Evolutionary conservation across 2,888 invertebrate species (phyloP).

Genomic region (Syrphus vitripennis): DNA sequence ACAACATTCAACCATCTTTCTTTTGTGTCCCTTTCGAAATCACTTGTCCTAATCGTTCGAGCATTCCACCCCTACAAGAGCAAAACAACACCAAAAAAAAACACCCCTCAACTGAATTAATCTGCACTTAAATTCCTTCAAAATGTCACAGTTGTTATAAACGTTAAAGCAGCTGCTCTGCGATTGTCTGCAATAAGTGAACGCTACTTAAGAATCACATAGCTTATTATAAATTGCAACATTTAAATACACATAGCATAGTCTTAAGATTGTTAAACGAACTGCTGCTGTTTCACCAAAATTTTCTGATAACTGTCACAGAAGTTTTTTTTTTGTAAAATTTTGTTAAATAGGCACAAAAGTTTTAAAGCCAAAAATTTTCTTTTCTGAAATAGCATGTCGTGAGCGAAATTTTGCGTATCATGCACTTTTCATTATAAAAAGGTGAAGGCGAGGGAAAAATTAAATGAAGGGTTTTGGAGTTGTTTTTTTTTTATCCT

Average conservation of each 20-base stretch:
- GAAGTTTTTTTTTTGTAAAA: not conserved
- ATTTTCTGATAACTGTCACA: not conserved
- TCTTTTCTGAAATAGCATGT: not conserved
- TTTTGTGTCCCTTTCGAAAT: not conserved
- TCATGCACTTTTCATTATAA: not conserved
- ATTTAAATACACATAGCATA: not conserved
- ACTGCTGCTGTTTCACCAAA: not conserved
- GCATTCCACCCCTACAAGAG: not conserved
- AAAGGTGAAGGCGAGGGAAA: no score
- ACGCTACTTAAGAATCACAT: not conserved
- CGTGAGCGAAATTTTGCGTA: not conserved
- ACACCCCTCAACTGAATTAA: slow-evolving; percentile 12
- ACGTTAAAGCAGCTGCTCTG: slow-evolving; percentile 15
- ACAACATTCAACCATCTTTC: not conserved
- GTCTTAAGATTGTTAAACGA: not conserved
- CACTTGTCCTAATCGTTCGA: not conserved
- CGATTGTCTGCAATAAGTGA: not conserved
- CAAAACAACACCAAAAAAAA: not conserved
- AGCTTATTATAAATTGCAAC: not conserved
- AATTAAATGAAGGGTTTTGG: no score
- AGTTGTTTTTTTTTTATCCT: no score
- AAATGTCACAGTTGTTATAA: slow-evolving; percentile 11
- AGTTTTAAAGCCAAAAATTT: not conserved
- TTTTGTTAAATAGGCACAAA: not conserved
- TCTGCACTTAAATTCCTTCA: slow-evolving; percentile 9